Base-by-base conservation (phyloP, 2,888 invertebrate species). In the Homarus gammarus region DNA sequence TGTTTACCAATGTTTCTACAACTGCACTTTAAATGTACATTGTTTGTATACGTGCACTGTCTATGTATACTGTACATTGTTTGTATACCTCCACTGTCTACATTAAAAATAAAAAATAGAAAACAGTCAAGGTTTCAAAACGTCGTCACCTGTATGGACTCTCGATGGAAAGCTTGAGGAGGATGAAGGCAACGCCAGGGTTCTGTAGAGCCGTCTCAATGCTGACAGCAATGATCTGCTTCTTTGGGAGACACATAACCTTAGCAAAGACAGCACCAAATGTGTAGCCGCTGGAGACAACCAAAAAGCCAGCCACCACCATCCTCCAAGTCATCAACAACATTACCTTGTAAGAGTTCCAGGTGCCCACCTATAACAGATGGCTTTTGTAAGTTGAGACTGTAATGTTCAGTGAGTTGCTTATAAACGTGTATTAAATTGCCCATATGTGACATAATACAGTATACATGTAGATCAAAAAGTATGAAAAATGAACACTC, bases 281-380 rank as follows among this genome's bases (percentile, higher is more conserved):
- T 90, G 94, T 90, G 92, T 94, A 95, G 0, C 95, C 95, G 56
- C 94, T 93, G 90, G 94, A 94, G 0, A 94, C 94, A 51, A 95
- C 93, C 0, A 94, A 90, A 15, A 94, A 92, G 27, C 94, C 94
- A 5, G 94, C 93, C 12, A 93, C 73, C 3, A 94, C 88, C 68
- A 93, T 93, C 22, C 93, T 92, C 92, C 93, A 92, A 0, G 93
- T 93, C 90, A 94, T 93, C 90, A 94, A 92, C 40, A 92, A 92
- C 92, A 95, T 94, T 90, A 94, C 94, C 93, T 94, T 94, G 83
- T 93, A 92, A 92, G 95, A 94, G 84, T 94, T 93, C 87, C 94
- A 94, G 5, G 94, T 93, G 2, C 95, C 95, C 31, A 94, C 79
- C 93, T 92, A 89, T 1, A 93, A 56, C 56, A 56, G 18, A 56